These are phyloP conservation scores for Notolepis coatsorum DNA, from an alignment of 2,797 vertebrate species.

Conservation along the genomic window DNA sequence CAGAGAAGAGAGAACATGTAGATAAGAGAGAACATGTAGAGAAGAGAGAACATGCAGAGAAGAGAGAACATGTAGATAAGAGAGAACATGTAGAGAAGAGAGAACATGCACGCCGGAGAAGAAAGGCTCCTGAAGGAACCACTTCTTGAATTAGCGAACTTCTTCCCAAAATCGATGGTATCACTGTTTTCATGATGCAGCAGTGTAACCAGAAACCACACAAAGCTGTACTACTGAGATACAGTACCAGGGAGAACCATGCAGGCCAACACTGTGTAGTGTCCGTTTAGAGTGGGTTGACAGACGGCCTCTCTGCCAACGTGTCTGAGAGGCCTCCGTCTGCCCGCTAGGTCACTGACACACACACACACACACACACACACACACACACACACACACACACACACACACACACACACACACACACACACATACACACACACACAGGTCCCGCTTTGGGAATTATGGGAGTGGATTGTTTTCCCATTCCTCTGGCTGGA, in stretches of 20 bases:
- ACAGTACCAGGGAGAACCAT: slow-evolving; percentile 1
- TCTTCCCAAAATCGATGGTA: no score
- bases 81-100: no score
- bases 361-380: slow-evolving; percentile 23
- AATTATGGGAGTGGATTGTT: slow-evolving; percentile 67
- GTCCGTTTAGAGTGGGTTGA: slow-evolving; percentile 38
- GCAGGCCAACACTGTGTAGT: slow-evolving; percentile 32
- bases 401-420: slow-evolving; percentile 3
- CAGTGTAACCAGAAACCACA: background rate
- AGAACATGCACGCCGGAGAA: no score
- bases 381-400: slow-evolving; percentile 15
- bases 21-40: no score
- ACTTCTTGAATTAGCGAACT: no score
- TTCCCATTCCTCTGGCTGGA: slow-evolving; percentile 75
- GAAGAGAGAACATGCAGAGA: no score
- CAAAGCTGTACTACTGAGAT: background rate
- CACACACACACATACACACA: background rate
- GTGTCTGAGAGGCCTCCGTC: slow-evolving; percentile 1
- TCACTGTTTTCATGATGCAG: background rate
- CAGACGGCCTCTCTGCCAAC: slow-evolving; percentile 24
- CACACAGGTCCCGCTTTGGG: slow-evolving; percentile 28
- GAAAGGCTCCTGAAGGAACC: no score
- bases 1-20: no score
- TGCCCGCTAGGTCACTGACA: slow-evolving; percentile 3
- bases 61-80: no score